Evolutionary conservation across 2,797 vertebrate genomes (phyloP), one percentile per base, ranked within the genome.

Genomic region (Champsocephalus gunnari): DNA sequence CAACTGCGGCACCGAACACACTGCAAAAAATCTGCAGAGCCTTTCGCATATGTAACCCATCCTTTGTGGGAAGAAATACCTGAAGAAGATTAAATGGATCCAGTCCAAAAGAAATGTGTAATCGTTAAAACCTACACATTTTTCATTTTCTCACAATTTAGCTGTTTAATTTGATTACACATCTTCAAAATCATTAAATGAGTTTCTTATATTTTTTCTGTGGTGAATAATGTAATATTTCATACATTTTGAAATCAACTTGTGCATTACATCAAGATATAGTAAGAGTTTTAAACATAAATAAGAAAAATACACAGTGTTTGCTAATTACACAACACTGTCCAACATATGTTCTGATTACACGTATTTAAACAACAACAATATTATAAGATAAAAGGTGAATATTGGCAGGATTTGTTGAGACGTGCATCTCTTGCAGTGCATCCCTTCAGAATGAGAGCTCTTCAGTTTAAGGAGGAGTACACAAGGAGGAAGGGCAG

Each of bases 1-100:
- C 90, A 88, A 90, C 86, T 89, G 82, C 81, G 58, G 61, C 87
- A 79, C 59, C 14, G 0, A 68, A 75, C 65, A 73, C 80, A 28
- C 88, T 87, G 80, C 28, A 88, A 87, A 61, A 85, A 88, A 76
- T 85, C 45, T 69, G 28, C 57, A 44, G 44, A 19, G 4, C 14
- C 24, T 47, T 51, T 8, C 1, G 3, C 56, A 73, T 44, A 28
- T 24, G 32, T 2, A 66, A 3, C 28, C 11, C 41, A 0, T 61
- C 5, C 8, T 61, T 57, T 58, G 5, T 45, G 12, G 41, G 16
- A 45, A 34, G 53, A 58, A 49, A 57, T 7, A 19, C 2, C 4
- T 8, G 10, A 28, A 21, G 48, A 19, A 43, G 44, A 45, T 28
- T 1, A 34, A 53, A 48, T 19, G 41, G 14, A 47, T 45, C 2